Percentiles rank a stretch among this genome's conserved stretches.
These are phyloP conservation scores for Lagodon rhomboides DNA, from an alignment of 2,797 vertebrate genomes.

Conservation along the genomic window DNA sequence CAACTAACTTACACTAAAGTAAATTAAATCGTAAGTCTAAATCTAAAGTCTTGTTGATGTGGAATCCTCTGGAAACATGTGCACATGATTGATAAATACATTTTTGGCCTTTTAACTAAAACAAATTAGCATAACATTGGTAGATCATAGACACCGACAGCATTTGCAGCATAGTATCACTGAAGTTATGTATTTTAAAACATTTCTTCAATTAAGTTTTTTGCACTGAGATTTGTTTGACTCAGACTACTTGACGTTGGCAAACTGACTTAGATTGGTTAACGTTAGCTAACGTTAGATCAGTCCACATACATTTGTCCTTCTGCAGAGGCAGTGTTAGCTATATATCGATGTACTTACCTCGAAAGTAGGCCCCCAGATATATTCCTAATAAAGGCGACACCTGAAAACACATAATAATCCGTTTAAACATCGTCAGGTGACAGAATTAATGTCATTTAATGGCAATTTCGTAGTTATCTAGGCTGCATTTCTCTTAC, in stretches of 20 bases:
- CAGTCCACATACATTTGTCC: conserved; percentile 24
- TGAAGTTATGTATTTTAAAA: not conserved
- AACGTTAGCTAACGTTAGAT: not conserved
- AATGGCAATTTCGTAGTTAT: accelerated
- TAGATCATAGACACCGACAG: not conserved
- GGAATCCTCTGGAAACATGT: not conserved
- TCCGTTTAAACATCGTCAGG: accelerated
- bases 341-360: conserved; percentile 49
- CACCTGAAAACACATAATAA: conserved; percentile 55
- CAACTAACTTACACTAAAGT: not conserved
- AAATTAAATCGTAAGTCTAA: not conserved
- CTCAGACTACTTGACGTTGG: too few relatives aligned
- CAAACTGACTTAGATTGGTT: too few relatives aligned
- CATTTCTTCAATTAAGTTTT: not conserved
- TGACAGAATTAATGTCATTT: accelerated
- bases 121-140: too few relatives aligned
- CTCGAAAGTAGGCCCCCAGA: conserved; percentile 65
- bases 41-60: not conserved
- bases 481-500: conserved; percentile 60
- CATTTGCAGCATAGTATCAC: not conserved
- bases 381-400: conserved; percentile 65
- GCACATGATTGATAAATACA: not conserved
- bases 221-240: not conserved
- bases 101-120: not conserved
- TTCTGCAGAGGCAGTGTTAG: conserved; percentile 1